A percentile compares a stretch with the other conserved stretches of the same genome.
Evolutionary conservation across 2,888 invertebrate species (phyloP).

Genomic region (Heliconius aoede): DNA sequence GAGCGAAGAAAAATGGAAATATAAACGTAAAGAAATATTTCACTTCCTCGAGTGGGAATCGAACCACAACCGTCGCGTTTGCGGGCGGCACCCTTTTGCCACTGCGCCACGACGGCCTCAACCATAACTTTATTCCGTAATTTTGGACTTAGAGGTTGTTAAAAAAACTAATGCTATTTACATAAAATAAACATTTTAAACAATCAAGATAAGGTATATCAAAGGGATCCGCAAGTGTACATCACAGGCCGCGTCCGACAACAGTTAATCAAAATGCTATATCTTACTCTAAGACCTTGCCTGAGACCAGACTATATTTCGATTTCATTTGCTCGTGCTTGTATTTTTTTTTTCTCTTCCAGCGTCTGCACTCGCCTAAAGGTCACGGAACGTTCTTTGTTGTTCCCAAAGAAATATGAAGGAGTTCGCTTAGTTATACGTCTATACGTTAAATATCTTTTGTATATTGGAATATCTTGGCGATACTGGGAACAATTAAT

Average conservation of each 20-base stretch:
- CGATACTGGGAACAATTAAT: constrained; percentile 72
- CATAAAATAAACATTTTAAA: constrained; percentile 49
- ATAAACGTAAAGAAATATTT: too few species aligned
- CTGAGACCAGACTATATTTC: constrained; percentile 67
- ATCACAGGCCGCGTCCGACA: constrained; percentile 69
- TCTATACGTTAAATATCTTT: constrained; percentile 78
- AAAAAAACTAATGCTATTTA: constrained; percentile 43
- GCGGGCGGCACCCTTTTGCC: too few species aligned
- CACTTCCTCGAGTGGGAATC: too few species aligned
- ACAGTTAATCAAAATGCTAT: constrained; percentile 81
- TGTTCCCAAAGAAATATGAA: constrained; percentile 78
- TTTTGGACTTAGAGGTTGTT: constrained; percentile 32
- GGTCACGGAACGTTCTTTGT: constrained; percentile 79
- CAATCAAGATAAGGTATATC: constrained; percentile 51
- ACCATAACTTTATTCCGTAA: constrained; percentile 1
- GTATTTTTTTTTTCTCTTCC: constrained; percentile 71
- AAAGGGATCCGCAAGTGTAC: constrained; percentile 58
- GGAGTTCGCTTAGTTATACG: constrained; percentile 55
- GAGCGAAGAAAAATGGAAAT: too few species aligned
- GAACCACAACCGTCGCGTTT: too few species aligned
- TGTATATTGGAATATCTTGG: constrained; percentile 79
- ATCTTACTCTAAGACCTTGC: constrained; percentile 78
- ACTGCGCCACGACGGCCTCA: too few species aligned
- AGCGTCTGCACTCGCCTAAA: constrained; percentile 59
- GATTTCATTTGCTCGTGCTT: constrained; percentile 82